phyloP scores from a whole-genome alignment of 2,113 vertebrate species.

The Antennarius striatus region DNA sequence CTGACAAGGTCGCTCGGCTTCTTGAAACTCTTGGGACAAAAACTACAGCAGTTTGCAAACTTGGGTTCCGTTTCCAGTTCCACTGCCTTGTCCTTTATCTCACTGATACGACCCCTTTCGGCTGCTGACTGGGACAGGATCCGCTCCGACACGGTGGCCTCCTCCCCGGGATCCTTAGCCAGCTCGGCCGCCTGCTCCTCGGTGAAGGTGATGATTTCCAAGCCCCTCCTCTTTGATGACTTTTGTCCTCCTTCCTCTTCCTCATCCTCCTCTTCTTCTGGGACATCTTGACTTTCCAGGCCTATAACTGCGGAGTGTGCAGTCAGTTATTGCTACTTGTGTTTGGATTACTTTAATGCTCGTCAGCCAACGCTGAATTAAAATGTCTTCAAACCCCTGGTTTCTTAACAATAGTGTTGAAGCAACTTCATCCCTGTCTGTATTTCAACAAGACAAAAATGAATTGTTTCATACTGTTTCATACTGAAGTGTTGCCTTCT shows the following conservation, averaged over 20 bases:
- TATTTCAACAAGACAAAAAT: too few species aligned
- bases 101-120: conserved; percentile 95
- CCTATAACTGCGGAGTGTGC: conserved; percentile 62
- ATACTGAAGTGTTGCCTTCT: too few species aligned
- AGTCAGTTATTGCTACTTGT: neutral
- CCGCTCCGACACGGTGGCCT: conserved; percentile 93
- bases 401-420: too few species aligned
- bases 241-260: conserved; percentile 78
- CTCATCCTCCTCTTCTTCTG: conserved; percentile 82
- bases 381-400: neutral
- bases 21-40: conserved; percentile 97
- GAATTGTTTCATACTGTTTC: too few species aligned
- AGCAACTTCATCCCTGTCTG: neutral
- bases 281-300: conserved; percentile 71
- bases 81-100: conserved; percentile 92
- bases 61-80: conserved; percentile 93
- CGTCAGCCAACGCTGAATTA: neutral
- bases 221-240: conserved; percentile 81
- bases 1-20: conserved; percentile 97
- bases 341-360: neutral
- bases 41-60: conserved; percentile 92
- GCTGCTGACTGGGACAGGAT: conserved; percentile 96
- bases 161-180: conserved; percentile 89
- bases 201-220: conserved; percentile 94
- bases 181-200: conserved; percentile 95